A percentile compares a stretch with the other conserved stretches of the same genome.
Conservation (phyloP, 2,888 invertebrate genomes). For the Anticlea derivata region DNA sequence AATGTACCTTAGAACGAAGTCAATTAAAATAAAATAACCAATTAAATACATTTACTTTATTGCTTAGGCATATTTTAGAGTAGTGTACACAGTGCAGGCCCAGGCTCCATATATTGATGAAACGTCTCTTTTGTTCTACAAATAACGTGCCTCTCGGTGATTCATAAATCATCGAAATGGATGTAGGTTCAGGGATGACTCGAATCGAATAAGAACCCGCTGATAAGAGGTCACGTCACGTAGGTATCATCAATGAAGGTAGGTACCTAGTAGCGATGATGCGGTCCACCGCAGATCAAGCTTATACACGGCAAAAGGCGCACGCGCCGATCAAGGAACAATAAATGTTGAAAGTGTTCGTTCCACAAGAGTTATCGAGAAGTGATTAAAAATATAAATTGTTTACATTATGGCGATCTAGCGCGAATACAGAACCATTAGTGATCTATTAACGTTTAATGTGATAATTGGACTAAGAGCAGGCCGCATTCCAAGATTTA, state of each 20-base stretch:
- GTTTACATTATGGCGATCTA: constrained; percentile 60
- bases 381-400: constrained; percentile 50
- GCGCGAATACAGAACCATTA: constrained; percentile 44
- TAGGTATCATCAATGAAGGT: constrained; percentile 23
- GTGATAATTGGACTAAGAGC: constrained; percentile 54
- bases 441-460: constrained; percentile 59
- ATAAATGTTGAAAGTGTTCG: constrained; percentile 19
- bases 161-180: neutral
- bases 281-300: constrained; percentile 28
- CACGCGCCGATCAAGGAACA: constrained; percentile 24
- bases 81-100: too few species aligned
- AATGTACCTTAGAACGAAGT: too few species aligned
- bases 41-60: too few species aligned
- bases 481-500: constrained; percentile 33
- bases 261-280: constrained; percentile 18
- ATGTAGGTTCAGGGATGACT: constrained; percentile 14
- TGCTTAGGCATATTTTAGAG: too few species aligned
- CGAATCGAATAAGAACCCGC: constrained; percentile 11
- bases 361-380: constrained; percentile 25
- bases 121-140: too few species aligned
- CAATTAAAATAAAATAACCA: too few species aligned
- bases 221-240: constrained; percentile 36
- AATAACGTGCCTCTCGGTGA: too few species aligned
- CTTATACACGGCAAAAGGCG: constrained; percentile 23
- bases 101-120: too few species aligned